Evolutionary conservation across 1,140 invertebrate genomes (phyloP).

Genomic region (Sweltsa coloradensis): DNA sequence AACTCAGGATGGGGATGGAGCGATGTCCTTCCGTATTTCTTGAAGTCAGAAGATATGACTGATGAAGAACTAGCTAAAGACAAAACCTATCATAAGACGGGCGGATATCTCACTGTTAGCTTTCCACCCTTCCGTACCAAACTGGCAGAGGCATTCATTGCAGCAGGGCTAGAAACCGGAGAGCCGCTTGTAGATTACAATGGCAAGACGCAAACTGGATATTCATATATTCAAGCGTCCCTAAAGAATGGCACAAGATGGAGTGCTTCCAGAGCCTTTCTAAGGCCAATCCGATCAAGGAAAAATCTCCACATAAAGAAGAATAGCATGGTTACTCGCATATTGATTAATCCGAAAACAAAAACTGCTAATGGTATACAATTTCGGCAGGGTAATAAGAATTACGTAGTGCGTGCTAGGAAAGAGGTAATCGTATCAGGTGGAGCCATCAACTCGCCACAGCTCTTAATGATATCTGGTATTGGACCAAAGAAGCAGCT

Average conservation of each 20-base stretch:
- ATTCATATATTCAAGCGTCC: slow-evolving; percentile 43
- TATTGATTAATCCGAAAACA: slow-evolving; percentile 54
- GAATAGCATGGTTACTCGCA: slow-evolving; percentile 47
- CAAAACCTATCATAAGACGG: slow-evolving; percentile 20
- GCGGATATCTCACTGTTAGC: slow-evolving; percentile 25
- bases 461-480: slow-evolving; percentile 69
- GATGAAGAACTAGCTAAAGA: slow-evolving; percentile 65
- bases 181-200: slow-evolving; percentile 62
- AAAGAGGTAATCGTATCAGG: slow-evolving; percentile 68
- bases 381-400: slow-evolving; percentile 37
- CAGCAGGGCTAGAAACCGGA: slow-evolving; percentile 49
- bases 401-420: slow-evolving; percentile 40
- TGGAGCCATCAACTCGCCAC: slow-evolving; percentile 61
- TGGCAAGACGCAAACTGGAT: slow-evolving; percentile 47
- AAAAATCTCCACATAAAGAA: slow-evolving; percentile 53
- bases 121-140: slow-evolving; percentile 41
- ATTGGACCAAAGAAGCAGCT: slow-evolving; percentile 62
- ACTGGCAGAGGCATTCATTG: slow-evolving; percentile 50
- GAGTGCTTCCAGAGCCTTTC: slow-evolving; percentile 59
- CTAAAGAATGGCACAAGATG: slow-evolving; percentile 57
- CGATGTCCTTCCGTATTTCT: slow-evolving; percentile 70
- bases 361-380: slow-evolving; percentile 51
- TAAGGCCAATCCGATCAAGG: slow-evolving; percentile 47
- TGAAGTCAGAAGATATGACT: slow-evolving; percentile 70
- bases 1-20: slow-evolving; percentile 59